Evolutionary conservation across 2,113 vertebrate species (phyloP).

Genomic region (Podarcis muralis): DNA sequence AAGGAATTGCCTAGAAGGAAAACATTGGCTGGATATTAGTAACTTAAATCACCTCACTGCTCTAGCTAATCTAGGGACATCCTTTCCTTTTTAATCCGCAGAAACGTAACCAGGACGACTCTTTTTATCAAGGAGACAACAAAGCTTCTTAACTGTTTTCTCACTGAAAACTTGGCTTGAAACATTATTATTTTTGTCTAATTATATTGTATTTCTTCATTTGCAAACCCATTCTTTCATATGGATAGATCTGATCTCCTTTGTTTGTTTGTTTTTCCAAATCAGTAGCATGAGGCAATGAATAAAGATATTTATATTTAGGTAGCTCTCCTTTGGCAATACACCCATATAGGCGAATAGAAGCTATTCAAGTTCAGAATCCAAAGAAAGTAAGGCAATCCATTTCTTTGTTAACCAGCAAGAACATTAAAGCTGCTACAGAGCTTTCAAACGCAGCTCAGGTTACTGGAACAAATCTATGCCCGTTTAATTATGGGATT

Average conservation of each 20-base stretch:
- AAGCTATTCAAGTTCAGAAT: neutral
- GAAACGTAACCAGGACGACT: conserved; percentile 64
- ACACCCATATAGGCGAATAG: neutral
- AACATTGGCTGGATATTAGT: conserved; percentile 37
- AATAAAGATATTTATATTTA: neutral
- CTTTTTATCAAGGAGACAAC: conserved; percentile 55
- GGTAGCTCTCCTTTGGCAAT: conserved; percentile 24
- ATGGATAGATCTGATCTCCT: neutral
- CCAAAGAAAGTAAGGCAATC: neutral
- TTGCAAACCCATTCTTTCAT: neutral
- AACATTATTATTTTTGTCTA: conserved; percentile 17
- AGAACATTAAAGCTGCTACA: conserved; percentile 7
- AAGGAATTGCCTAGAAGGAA: conserved; percentile 48
- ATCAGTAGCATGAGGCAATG: neutral
- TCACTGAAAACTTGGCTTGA: conserved; percentile 30
- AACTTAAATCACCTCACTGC: conserved; percentile 67
- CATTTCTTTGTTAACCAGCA: conserved; percentile 29
- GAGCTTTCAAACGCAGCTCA: conserved; percentile 22
- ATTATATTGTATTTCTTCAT: conserved; percentile 1
- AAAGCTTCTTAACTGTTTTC: conserved; percentile 69
- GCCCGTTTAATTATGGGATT: conserved; percentile 61
- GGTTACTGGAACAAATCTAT: conserved; percentile 49
- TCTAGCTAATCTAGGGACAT: conserved; percentile 72
- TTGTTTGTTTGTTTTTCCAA: neutral
- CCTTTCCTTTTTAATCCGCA: conserved; percentile 77